Base-by-base conservation (phyloP, 2,888 invertebrate species). In the Lithophane semibrunnea region DNA sequence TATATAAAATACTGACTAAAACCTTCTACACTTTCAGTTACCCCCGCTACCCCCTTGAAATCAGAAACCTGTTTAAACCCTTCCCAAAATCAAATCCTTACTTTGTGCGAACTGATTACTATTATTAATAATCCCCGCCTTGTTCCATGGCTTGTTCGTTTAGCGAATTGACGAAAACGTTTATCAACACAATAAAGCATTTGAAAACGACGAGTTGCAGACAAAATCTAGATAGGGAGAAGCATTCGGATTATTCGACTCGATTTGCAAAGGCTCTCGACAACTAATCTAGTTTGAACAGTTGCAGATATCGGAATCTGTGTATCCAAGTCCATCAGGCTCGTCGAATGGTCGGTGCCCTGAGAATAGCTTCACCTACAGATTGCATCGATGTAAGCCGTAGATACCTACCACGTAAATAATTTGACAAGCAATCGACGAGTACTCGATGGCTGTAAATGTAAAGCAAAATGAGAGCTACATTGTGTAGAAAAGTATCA, bases 201-300 rank as follows among this genome's bases (percentile, higher is more conserved):
- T 80, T 82, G 70, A 79, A 61, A 81, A 77, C 73, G 75, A 82
- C 58, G 70, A 82, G 63, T 79, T 83, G 69, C 86, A 88, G 88
- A 88, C 79, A 86, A 83, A 85, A 78, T 81, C 78, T 80, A 82
- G 81, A 86, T 85, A 78, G 80, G 82, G 75, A 47, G 79, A 85
- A 87, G 86, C 89, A 86, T 89, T 86, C 86, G 75, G 83, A 88
- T 88, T 89, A 90, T 90, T 87, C 85, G 85, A 88, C 84, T 88
- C 86, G 86, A 84, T 88, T 90, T 88, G 84, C 86, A 89, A 90
- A 89, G 86, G 90, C 90, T 88, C 88, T 91, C 84, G 85, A 86
- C 86, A 91, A 90, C 90, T 91, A 92, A 92, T 92, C 89, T 88
- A 88, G 88, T 92, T 93, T 90, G 90, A 91, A 89, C 87, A 89